phyloP scores from a whole-genome alignment of 2,113 vertebrate genomes.

The Dendrocopos noguchii region DNA sequence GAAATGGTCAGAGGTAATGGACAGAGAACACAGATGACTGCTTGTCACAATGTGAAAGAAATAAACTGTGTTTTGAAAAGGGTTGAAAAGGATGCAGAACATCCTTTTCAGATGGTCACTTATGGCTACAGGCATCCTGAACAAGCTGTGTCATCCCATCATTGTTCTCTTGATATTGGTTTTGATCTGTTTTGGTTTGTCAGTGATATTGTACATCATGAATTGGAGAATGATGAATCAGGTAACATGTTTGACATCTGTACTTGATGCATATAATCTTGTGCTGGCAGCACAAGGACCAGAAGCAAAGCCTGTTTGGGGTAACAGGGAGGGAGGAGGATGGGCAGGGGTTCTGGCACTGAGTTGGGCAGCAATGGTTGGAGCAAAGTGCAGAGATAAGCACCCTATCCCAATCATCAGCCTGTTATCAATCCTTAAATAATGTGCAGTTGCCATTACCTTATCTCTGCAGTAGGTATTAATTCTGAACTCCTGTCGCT shows the following conservation, averaged over 20 bases:
- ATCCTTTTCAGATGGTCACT: neutral
- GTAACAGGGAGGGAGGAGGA: constrained; percentile 2
- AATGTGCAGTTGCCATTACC: too few species aligned
- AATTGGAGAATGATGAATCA: too few species aligned
- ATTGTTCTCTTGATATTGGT: too few species aligned
- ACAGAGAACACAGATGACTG: neutral
- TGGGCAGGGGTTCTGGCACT: neutral
- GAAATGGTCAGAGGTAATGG: neutral
- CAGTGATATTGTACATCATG: too few species aligned
- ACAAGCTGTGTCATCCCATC: neutral
- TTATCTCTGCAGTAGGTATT: too few species aligned
- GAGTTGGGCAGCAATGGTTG: neutral
- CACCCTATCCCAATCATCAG: neutral
- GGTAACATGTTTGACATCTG: too few species aligned
- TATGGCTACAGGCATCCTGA: neutral
- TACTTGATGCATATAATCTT: too few species aligned
- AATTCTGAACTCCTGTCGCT: neutral
- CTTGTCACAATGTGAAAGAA: too few species aligned
- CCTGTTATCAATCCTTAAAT: neutral
- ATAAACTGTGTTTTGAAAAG: neutral
- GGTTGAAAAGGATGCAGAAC: neutral
- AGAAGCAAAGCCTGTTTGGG: constrained; percentile 23
- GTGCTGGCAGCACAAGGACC: neutral
- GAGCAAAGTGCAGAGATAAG: constrained; percentile 43
- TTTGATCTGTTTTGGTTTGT: too few species aligned